phyloP scores from a whole-genome alignment of 2,797 vertebrate genomes.

The Pangasius macronema region DNA sequence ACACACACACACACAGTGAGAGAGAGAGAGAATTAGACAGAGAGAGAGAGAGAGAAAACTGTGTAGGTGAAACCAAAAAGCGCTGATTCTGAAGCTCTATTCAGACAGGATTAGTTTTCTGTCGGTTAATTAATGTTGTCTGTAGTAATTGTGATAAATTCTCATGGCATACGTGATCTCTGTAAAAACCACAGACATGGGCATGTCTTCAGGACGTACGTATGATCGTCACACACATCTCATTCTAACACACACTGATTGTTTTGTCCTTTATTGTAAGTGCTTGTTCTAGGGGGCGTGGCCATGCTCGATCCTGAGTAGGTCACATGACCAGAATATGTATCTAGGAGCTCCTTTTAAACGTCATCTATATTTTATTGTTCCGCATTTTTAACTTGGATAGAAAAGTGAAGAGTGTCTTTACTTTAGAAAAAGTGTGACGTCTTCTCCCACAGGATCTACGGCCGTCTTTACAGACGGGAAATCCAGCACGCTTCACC shows the following conservation, averaged over 20 bases:
- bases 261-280: constrained; percentile 10
- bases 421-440: too few species aligned
- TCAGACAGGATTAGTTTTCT: background rate
- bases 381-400: background rate
- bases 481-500: too few species aligned
- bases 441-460: background rate
- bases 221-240: background rate
- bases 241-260: background rate
- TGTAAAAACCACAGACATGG: background rate
- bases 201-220: background rate
- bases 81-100: background rate
- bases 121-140: background rate
- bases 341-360: background rate
- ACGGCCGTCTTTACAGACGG: background rate
- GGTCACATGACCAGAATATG: background rate
- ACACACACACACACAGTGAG: background rate
- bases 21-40: background rate
- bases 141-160: background rate
- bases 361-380: background rate
- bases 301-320: background rate
- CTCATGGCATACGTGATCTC: background rate
- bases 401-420: background rate
- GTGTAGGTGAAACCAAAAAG: background rate
- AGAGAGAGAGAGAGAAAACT: background rate
- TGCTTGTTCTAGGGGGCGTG: background rate